These are phyloP conservation scores for Dromococcyx pavoninus DNA, from an alignment of 2,797 vertebrate species.

Conservation along the genomic window DNA sequence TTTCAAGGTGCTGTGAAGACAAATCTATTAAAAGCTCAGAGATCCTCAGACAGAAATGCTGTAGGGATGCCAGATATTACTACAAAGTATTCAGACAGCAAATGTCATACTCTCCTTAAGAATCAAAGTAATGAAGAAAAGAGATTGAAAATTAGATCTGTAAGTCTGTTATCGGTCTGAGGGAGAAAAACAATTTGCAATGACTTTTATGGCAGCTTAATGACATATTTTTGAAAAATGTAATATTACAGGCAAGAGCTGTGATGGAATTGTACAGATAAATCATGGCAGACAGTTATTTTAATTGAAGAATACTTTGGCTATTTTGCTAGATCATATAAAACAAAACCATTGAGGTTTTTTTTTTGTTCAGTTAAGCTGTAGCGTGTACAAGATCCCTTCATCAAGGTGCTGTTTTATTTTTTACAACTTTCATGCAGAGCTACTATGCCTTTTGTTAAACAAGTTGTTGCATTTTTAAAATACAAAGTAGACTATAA, in stretches of 20 bases:
- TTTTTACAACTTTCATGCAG: neutral
- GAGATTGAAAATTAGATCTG: constrained; percentile 44
- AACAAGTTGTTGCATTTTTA: neutral
- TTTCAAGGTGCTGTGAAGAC: constrained; percentile 5
- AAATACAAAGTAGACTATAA: neutral
- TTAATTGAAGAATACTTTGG: constrained; percentile 43
- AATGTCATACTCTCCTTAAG: constrained; percentile 49
- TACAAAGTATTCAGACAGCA: constrained; percentile 46
- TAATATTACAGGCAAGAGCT: constrained; percentile 15
- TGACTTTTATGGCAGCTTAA: constrained; percentile 55
- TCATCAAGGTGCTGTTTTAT: neutral
- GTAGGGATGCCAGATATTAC: constrained; percentile 21
- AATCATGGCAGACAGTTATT: constrained; percentile 45
- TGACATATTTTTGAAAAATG: constrained; percentile 22
- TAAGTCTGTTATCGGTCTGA: constrained; percentile 55
- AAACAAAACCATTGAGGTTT: neutral
- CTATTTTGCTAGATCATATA: constrained; percentile 6
- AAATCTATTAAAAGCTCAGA: constrained; percentile 17
- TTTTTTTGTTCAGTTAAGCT: neutral
- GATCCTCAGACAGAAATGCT: neutral
- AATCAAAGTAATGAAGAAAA: constrained; percentile 60
- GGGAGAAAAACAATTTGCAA: constrained; percentile 36
- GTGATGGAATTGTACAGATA: constrained; percentile 56
- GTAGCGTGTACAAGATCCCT: neutral
- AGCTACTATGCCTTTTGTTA: neutral